A percentile compares a stretch with the other conserved stretches of the same genome.
Conservation (phyloP, 2,113 vertebrate species). For the Tympanuchus pallidicinctus region DNA sequence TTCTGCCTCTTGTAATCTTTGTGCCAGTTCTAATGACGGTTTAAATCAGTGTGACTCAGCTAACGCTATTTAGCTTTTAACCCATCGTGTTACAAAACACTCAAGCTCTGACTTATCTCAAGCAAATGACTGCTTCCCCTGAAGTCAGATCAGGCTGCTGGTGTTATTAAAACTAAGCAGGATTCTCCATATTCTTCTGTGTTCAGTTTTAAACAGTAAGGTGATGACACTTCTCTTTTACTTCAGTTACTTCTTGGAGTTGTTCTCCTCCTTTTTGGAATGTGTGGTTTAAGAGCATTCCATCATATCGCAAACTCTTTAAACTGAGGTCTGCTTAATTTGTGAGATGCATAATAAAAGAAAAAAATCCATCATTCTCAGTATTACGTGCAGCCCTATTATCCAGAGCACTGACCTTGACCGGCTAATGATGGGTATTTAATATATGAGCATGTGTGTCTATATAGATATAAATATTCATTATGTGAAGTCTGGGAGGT, state of each 20-base stretch:
- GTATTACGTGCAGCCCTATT: constrained; percentile 33
- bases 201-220: constrained; percentile 55
- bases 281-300: constrained; percentile 60
- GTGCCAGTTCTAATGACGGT: background rate
- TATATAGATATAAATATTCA: constrained; percentile 64
- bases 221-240: constrained; percentile 54
- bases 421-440: constrained; percentile 64
- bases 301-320: constrained; percentile 25
- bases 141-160: constrained; percentile 13
- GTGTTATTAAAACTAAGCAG: constrained; percentile 51
- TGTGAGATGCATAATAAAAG: constrained; percentile 39
- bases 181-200: background rate
- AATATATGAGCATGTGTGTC: background rate
- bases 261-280: constrained; percentile 37
- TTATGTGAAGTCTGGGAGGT: constrained; percentile 50
- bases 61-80: constrained; percentile 32
- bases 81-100: background rate
- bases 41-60: constrained; percentile 32
- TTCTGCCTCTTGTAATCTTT: constrained; percentile 23
- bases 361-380: constrained; percentile 18
- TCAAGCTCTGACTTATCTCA: constrained; percentile 22
- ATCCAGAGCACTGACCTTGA: constrained; percentile 55
- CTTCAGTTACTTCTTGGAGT: constrained; percentile 50
- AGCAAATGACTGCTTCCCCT: constrained; percentile 23
- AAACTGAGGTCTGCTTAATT: constrained; percentile 52